These are phyloP conservation scores for Deilephila elpenor DNA, from an alignment of 2,888 invertebrate genomes.

Conservation along the genomic window DNA sequence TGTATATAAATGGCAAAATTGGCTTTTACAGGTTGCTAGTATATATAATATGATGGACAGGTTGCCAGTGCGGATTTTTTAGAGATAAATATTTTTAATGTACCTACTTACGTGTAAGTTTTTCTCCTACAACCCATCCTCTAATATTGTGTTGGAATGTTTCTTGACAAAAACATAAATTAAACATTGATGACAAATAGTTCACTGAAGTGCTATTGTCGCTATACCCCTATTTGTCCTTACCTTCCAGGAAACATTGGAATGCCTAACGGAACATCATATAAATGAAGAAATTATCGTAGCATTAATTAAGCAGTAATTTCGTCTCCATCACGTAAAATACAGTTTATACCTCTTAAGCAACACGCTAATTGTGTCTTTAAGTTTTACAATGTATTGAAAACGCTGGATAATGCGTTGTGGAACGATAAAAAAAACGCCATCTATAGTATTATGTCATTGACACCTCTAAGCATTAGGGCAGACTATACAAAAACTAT, in stretches of 20 bases:
- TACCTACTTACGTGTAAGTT: too few species aligned
- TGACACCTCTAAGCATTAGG: conserved; percentile 22
- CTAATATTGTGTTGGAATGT: too few species aligned
- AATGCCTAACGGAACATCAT: background rate
- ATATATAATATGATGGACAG: too few species aligned
- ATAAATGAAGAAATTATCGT: conserved; percentile 13
- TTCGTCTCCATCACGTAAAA: background rate
- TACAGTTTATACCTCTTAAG: background rate
- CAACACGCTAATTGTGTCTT: conserved; percentile 13
- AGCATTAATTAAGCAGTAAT: conserved; percentile 18
- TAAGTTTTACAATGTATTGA: background rate
- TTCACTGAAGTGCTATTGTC: too few species aligned
- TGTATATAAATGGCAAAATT: too few species aligned
- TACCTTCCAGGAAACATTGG: background rate
- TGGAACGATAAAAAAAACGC: background rate
- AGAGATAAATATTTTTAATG: too few species aligned
- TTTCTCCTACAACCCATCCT: too few species aligned
- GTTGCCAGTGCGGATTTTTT: too few species aligned
- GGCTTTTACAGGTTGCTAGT: too few species aligned
- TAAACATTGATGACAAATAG: too few species aligned
- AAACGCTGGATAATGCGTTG: background rate
- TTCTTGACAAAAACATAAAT: too few species aligned
- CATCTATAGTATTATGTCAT: conserved; percentile 20
- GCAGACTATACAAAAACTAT: conserved; percentile 8
- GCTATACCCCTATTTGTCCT: conserved; percentile 4